These are phyloP conservation scores for Drosophila pegasa DNA, from an alignment of 2,888 invertebrate genomes.

Conservation along the genomic window DNA sequence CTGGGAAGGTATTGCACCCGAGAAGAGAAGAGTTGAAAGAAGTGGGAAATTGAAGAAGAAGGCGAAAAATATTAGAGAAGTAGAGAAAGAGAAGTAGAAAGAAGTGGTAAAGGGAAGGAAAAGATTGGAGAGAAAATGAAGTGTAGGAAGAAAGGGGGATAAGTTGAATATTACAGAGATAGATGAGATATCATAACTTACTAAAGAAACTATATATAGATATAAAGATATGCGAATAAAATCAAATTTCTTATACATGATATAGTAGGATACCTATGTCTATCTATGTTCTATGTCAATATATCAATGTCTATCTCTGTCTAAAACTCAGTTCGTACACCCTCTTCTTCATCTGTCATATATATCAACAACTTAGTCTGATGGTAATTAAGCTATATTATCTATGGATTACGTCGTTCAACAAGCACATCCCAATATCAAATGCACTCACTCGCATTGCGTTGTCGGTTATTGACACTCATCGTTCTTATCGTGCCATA, in stretches of 20 bases:
- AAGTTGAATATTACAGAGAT: not conserved
- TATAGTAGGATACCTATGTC: not conserved
- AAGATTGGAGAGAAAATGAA: too few relatives aligned
- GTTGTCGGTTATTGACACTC: conserved; percentile 58
- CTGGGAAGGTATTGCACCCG: too few relatives aligned
- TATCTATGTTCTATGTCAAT: not conserved
- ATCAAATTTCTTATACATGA: not conserved
- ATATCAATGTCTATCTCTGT: not conserved
- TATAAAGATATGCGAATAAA: not conserved
- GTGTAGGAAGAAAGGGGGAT: not conserved
- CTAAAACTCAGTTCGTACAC: not conserved
- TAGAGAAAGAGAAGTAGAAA: not conserved
- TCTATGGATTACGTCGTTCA: conserved; percentile 25
- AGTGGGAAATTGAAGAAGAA: too few relatives aligned
- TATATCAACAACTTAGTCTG: not conserved
- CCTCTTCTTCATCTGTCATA: not conserved
- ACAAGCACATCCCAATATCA: conserved; percentile 1
- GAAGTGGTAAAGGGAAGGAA: not conserved
- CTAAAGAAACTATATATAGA: not conserved
- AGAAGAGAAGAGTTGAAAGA: not conserved
- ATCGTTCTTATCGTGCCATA: conserved; percentile 36
- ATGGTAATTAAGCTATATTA: conserved; percentile 26
- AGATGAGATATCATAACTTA: not conserved
- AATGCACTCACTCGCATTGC: conserved; percentile 22
- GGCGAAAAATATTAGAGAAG: not conserved